These are phyloP conservation scores for Gymnogyps californianus DNA, from an alignment of 2,113 vertebrate genomes.

Conservation along the genomic window DNA sequence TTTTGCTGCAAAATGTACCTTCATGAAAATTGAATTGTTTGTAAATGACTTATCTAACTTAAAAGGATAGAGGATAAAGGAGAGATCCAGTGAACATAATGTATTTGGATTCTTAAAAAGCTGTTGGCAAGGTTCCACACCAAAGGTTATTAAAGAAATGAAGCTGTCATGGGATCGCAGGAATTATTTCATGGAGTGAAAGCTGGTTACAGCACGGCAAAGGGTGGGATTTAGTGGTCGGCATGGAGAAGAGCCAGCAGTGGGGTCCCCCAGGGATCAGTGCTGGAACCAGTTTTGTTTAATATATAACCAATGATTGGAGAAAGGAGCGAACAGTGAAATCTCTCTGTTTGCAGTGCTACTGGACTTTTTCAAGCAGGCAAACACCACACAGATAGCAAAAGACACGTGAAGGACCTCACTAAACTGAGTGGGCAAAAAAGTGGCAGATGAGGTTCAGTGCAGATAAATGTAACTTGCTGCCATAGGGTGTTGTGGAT, in stretches of 20 bases:
- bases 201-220: background rate
- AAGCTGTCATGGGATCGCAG: background rate
- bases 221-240: background rate
- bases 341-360: background rate
- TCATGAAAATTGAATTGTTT: background rate
- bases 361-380: background rate
- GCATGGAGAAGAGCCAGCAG: background rate
- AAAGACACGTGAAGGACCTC: background rate
- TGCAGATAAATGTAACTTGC: background rate
- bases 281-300: background rate
- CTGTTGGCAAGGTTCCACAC: background rate
- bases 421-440: background rate
- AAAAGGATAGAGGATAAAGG: background rate
- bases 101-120: background rate
- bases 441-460: background rate
- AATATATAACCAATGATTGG: background rate
- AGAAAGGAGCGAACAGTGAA: background rate
- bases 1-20: background rate
- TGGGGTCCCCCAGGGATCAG: background rate
- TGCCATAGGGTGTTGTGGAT: background rate
- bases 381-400: background rate
- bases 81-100: background rate
- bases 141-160: background rate
- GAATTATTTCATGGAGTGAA: background rate
- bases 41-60: background rate